Base-by-base conservation (phyloP, 2,888 invertebrate species). In the Cosmia trapezina region DNA sequence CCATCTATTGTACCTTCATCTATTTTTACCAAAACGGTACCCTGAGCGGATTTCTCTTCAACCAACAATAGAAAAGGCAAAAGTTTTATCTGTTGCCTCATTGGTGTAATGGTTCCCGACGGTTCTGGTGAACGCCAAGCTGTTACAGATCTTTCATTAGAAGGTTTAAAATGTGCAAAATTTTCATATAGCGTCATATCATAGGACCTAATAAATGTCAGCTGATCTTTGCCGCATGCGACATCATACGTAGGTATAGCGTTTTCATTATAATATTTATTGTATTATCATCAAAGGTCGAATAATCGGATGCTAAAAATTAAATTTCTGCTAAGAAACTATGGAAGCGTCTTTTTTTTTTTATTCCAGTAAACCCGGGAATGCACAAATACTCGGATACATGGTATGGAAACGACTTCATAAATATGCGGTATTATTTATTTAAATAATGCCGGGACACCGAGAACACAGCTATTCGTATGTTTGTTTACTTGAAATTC, bases 1-100 rank as follows among this genome's bases (percentile, higher is more conserved):
- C 59, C 71, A 76, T 81, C 77, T 76, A 81, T 79, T 81, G 79
- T 79, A 47, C 77, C 66, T 76, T 77, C 51, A 67, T 63, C 57
- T 54, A 81, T 79, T 79, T 70, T 70, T 81, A 62, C 63, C 59
- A 56, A 76, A 81, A 81, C 49, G 62, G 41, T 70, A 66, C 41
- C 70, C 66, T 9, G 53, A 47, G 60, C 63, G 51, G 43, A 56
- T 67, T 59, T 70, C 53, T 76, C 45, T 45, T 51, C 45, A 33
- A 1, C 41, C 37, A 63, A 81, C 77, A 70, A 81, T 63, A 63
- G 81, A 67, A 78, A 70, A 81, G 61, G 81, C 43, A 62, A 61
- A 62, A 54, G 19, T 59, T 70, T 41, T 60, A 68, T 65, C 61
- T 19, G 12, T 45, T 12, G 33, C 22, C n/a, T n/a, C 19, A n/a